Conservation (phyloP, 2,113 vertebrate genomes). For the Labeo catla region DNA sequence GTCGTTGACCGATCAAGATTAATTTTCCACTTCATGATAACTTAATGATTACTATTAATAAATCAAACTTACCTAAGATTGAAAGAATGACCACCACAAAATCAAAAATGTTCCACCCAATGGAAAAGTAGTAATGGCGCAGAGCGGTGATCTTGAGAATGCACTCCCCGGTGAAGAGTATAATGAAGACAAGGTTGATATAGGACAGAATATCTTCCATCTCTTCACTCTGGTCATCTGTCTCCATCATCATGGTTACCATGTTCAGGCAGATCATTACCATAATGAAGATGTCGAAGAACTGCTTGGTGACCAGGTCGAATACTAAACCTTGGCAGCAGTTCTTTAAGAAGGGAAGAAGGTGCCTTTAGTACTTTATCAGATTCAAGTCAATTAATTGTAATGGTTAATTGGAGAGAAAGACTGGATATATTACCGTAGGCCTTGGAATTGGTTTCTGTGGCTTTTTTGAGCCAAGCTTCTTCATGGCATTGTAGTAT, state of each 20-base stretch:
- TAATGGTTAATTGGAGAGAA: background rate
- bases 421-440: slow-evolving; percentile 70
- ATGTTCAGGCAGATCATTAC: slow-evolving; percentile 95
- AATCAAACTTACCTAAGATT: slow-evolving; percentile 78
- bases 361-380: background rate
- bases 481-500: slow-evolving; percentile 98
- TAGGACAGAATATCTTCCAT: slow-evolving; percentile 82
- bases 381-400: background rate
- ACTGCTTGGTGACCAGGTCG: slow-evolving; percentile 88
- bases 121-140: slow-evolving; percentile 86
- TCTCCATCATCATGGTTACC: slow-evolving; percentile 99
- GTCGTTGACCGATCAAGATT: background rate
- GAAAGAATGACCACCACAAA: slow-evolving; percentile 96
- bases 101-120: slow-evolving; percentile 97
- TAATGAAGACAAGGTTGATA: slow-evolving; percentile 88
- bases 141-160: slow-evolving; percentile 87
- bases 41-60: background rate
- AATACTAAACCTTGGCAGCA: slow-evolving; percentile 85
- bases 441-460: slow-evolving; percentile 94
- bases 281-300: slow-evolving; percentile 95
- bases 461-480: slow-evolving; percentile 92
- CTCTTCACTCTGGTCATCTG: slow-evolving; percentile 85
- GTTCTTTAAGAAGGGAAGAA: slow-evolving; percentile 73
- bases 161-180: slow-evolving; percentile 89
- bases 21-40: background rate